Evolutionary conservation across 2,888 invertebrate genomes (phyloP).

Genomic region (Sarcophaga caerulescens): DNA sequence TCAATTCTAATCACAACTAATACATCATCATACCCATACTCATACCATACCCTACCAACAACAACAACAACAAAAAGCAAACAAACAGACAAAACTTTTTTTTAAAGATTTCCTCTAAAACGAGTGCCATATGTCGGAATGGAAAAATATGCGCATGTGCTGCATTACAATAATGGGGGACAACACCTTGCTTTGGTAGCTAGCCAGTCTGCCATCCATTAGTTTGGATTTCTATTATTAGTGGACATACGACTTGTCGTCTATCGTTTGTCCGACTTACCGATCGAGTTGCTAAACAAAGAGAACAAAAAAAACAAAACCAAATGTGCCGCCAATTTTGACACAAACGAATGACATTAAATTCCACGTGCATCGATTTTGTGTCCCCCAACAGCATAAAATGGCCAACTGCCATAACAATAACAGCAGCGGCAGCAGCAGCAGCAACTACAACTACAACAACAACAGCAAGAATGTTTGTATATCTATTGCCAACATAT

Average conservation of each 20-base stretch:
- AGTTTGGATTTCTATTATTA: slow-evolving; percentile 61
- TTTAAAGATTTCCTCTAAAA: no score
- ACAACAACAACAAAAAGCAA: not conserved
- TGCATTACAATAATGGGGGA: slow-evolving; percentile 51
- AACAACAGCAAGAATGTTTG: slow-evolving; percentile 50
- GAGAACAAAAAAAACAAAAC: slow-evolving; percentile 13
- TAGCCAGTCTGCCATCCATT: slow-evolving; percentile 53
- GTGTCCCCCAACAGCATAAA: slow-evolving; percentile 49
- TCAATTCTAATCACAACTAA: slow-evolving; percentile 71
- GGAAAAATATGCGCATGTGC: slow-evolving; percentile 35
- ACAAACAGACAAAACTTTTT: no score
- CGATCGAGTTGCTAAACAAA: slow-evolving; percentile 10
- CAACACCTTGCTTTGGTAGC: slow-evolving; percentile 63
- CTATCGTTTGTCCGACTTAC: slow-evolving; percentile 9
- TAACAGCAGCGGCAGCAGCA: not conserved
- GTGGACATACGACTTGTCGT: slow-evolving; percentile 63
- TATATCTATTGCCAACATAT: slow-evolving; percentile 67
- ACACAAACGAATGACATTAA: slow-evolving; percentile 68
- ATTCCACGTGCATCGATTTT: slow-evolving; percentile 68
- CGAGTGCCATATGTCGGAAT: no score
- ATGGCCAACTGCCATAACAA: not conserved
- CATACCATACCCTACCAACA: not conserved
- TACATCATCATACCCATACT: slow-evolving; percentile 64
- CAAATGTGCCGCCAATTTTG: slow-evolving; percentile 59
- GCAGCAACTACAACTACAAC: slow-evolving; percentile 7